phyloP scores from a whole-genome alignment of 2,113 vertebrate genomes.

The Lophius piscatorius region DNA sequence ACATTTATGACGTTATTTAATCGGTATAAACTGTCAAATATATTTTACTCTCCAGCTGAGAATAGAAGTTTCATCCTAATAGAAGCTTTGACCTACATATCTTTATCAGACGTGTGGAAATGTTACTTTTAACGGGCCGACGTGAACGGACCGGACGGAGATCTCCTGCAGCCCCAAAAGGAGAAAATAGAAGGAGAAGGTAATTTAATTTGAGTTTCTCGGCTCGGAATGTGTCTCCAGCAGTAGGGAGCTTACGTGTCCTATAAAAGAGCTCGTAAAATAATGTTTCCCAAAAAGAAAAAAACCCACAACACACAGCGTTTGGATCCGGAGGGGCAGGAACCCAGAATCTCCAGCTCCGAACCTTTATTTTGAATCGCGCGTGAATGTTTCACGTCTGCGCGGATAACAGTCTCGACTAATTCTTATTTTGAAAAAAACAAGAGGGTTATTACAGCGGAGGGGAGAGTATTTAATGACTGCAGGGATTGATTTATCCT shows the following conservation, averaged over 20 bases:
- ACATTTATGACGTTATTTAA: too few species aligned
- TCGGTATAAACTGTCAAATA: too few species aligned
- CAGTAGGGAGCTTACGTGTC: constrained; percentile 68
- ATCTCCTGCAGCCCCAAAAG: not conserved
- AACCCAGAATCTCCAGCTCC: too few species aligned
- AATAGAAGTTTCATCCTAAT: too few species aligned
- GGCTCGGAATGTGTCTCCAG: constrained; percentile 50
- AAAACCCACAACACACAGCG: too few species aligned
- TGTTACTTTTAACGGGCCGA: too few species aligned
- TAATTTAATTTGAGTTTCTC: constrained; percentile 6
- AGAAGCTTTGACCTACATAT: too few species aligned
- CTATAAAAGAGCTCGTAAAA: constrained; percentile 78
- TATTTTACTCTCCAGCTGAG: too few species aligned
- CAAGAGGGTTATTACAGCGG: constrained; percentile 90
- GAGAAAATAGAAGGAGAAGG: not conserved
- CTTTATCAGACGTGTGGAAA: too few species aligned
- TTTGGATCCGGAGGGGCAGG: too few species aligned
- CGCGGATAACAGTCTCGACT: constrained; percentile 17
- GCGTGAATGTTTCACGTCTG: constrained; percentile 34
- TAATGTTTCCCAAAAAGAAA: constrained; percentile 60
- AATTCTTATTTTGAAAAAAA: constrained; percentile 87
- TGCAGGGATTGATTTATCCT: constrained; percentile 97
- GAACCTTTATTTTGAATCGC: not conserved
- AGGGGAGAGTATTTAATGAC: constrained; percentile 94
- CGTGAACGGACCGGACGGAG: not conserved